These are phyloP conservation scores for Callopanchax toddi DNA, from an alignment of 2,113 vertebrate genomes.

Conservation along the genomic window DNA sequence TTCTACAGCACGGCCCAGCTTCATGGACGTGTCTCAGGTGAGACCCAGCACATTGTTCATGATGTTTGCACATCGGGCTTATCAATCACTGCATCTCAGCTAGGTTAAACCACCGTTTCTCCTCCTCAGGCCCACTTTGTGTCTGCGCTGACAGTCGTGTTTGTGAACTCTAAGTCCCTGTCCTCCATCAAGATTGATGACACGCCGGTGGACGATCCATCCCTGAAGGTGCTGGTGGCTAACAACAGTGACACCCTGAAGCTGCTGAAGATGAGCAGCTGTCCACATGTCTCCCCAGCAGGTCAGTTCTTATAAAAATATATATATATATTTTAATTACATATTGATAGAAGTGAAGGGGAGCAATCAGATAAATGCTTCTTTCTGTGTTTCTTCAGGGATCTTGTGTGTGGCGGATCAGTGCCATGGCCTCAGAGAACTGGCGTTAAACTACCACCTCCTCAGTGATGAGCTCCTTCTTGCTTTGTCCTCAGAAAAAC, in stretches of 20 bases:
- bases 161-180: conserved; percentile 96
- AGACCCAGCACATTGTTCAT: background rate
- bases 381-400: conserved; percentile 40
- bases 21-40: conserved; percentile 92
- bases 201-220: conserved; percentile 93
- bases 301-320: conserved; percentile 36
- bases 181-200: conserved; percentile 95
- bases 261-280: conserved; percentile 95
- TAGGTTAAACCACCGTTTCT: background rate
- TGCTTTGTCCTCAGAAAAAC: conserved; percentile 92
- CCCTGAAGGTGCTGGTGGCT: conserved; percentile 93
- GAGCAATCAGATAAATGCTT: background rate
- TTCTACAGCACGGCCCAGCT: conserved; percentile 90
- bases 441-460: conserved; percentile 93
- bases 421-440: conserved; percentile 90
- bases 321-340: no score
- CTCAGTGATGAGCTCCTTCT: conserved; percentile 91
- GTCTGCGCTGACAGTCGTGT: conserved; percentile 93
- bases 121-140: conserved; percentile 77
- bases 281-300: conserved; percentile 79
- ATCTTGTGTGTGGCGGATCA: conserved; percentile 87
- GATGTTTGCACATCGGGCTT: background rate
- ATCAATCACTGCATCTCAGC: background rate
- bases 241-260: conserved; percentile 94
- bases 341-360: background rate